Evolutionary conservation across 1,140 invertebrate species (phyloP), one percentile per base, ranked within the genome.

Genomic region (Tetragonula clypearis): DNA sequence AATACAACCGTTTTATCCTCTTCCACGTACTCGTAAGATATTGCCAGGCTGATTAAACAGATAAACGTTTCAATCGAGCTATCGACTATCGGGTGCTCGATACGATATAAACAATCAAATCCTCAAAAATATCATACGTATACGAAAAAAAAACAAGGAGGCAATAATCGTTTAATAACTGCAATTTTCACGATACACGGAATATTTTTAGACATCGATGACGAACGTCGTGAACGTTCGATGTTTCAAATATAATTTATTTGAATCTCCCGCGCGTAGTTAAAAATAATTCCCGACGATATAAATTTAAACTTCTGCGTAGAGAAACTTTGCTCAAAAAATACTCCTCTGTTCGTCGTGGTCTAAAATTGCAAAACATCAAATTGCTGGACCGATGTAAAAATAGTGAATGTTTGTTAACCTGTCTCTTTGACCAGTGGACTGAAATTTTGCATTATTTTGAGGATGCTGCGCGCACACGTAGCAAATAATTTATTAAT

Each of bases 1-100:
- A 75, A 75, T 56, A 88, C n/a, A 35, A 86, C 71, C 74, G 82
- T 86, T 88, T 49, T 86, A 89, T 73, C 81, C 73, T 11, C 19
- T 75, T 75, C 30, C 73, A 75, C 56, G n/a, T 56, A 30, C 53
- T 21, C 4, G 53, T 21, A 75, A 75, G 73, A 56, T 56, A 55
- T 30, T 55, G 17, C 26, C 12, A 21, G 53, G 4, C 30, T 56
- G 73, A 75, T 75, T 56, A 75, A 49, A 21, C 14, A 26, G 9
- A 14, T 74, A 26, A 74, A 21, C 17, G n/a, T 56, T 75, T 75
- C 73, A 30, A 75, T 55, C 41, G 12, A 26, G 49, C 26, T 74
- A 53, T 55, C 49, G 72, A 19, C 15, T 55, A 75, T 56, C 53
- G n/a, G 21, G 11, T 21, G 11, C 55, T 73, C 71, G 49, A 26